phyloP scores from a whole-genome alignment of 1,140 invertebrate species.

The Euschistus heros region DNA sequence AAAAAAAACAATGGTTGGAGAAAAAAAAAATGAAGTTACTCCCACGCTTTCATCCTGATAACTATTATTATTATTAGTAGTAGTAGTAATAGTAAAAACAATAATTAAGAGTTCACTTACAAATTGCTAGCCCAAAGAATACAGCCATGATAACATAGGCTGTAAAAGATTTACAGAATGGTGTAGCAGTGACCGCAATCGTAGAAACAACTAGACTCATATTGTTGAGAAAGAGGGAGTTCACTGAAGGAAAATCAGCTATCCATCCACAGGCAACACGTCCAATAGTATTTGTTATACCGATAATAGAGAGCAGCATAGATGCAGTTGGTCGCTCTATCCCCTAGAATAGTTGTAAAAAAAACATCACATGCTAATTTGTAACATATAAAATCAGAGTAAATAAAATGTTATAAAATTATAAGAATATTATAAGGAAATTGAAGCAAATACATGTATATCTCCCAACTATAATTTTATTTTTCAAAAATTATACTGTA shows the following conservation, averaged over 20 bases:
- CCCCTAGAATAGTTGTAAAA: slow-evolving; percentile 41
- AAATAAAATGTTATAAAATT: too few relatives aligned
- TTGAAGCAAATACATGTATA: too few relatives aligned
- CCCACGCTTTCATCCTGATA: too few relatives aligned
- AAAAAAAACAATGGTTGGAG: too few relatives aligned
- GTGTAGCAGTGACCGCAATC: slow-evolving; percentile 69
- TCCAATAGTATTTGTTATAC: slow-evolving; percentile 86
- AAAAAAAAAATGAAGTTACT: too few relatives aligned
- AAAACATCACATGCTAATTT: too few relatives aligned
- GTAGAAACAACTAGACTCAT: slow-evolving; percentile 84
- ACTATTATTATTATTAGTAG: too few relatives aligned
- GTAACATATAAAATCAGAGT: too few relatives aligned
- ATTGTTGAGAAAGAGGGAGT: slow-evolving; percentile 88
- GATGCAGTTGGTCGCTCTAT: slow-evolving; percentile 66
- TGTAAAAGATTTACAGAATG: slow-evolving; percentile 67
- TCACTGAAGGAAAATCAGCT: slow-evolving; percentile 74
- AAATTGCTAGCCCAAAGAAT: slow-evolving; percentile 89
- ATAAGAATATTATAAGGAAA: too few relatives aligned
- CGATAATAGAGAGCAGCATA: slow-evolving; percentile 86
- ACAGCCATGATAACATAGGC: slow-evolving; percentile 73
- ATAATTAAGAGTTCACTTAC: slow-evolving; percentile 54
- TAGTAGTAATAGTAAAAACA: too few relatives aligned
- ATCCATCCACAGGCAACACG: slow-evolving; percentile 78
- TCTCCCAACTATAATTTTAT: too few relatives aligned
- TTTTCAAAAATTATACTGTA: too few relatives aligned